A percentile compares a stretch with the other conserved stretches of the same genome.
Evolutionary conservation across 2,888 invertebrate genomes (phyloP).

Genomic region (Acrobasis suavella): DNA sequence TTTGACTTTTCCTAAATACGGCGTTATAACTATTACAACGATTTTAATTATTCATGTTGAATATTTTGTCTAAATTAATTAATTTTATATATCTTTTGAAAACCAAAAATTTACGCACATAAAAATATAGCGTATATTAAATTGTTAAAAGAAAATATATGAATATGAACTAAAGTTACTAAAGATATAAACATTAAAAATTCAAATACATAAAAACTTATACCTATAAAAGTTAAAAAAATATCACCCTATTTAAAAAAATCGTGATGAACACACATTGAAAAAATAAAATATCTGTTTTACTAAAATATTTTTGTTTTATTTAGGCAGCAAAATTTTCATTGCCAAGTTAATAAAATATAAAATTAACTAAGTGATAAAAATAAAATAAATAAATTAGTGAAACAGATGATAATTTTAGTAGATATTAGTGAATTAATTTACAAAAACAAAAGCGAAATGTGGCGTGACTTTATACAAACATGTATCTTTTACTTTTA

Average conservation of each 20-base stretch:
- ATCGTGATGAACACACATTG: background rate
- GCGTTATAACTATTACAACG: background rate
- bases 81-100: no score
- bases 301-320: background rate
- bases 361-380: no score
- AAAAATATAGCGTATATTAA: no score
- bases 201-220: no score
- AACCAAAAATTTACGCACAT: no score
- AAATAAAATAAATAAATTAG: background rate
- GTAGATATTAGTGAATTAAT: conserved; percentile 6
- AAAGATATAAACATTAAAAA: no score
- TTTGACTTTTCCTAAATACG: background rate
- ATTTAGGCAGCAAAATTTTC: no score
- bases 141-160: no score
- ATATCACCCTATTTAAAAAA: conserved; percentile 8
- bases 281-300: background rate
- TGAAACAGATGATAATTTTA: conserved; percentile 3
- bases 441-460: conserved; percentile 3
- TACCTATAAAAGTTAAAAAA: background rate
- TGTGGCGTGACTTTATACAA: conserved; percentile 5
- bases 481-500: background rate
- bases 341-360: no score
- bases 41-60: no score
- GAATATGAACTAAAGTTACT: no score
- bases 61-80: no score